These are phyloP conservation scores for Todus mexicanus DNA, from an alignment of 2,797 vertebrate genomes.

Conservation along the genomic window DNA sequence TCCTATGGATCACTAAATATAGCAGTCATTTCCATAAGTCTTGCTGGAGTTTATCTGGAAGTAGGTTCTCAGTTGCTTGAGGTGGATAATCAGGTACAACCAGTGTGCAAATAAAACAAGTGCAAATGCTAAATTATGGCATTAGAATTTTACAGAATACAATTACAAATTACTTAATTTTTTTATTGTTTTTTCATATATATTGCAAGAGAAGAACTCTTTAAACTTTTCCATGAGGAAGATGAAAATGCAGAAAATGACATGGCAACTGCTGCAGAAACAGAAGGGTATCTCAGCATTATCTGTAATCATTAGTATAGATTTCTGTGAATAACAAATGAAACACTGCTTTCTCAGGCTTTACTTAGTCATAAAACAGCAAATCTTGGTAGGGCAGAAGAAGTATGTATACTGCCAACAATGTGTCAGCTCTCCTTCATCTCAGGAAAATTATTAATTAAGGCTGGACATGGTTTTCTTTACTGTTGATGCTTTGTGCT, in stretches of 20 bases:
- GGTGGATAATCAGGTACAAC: conserved; percentile 1
- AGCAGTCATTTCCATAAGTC: not conserved
- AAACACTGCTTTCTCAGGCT: not conserved
- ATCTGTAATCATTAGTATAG: not conserved
- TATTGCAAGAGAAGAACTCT: not conserved
- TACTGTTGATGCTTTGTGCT: not conserved
- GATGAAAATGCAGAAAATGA: not conserved
- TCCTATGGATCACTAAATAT: not conserved
- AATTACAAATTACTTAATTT: not conserved
- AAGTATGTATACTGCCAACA: not conserved
- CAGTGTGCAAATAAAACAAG: not conserved
- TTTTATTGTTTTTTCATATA: no score
- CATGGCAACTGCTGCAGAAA: not conserved
- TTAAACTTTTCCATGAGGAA: not conserved
- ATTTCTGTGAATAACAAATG: not conserved
- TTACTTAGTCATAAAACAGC: not conserved
- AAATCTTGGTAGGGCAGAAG: not conserved
- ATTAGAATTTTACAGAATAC: not conserved
- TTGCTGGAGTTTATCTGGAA: conserved; percentile 11
- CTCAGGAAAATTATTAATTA: not conserved
- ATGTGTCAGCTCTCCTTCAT: not conserved
- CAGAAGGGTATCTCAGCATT: not conserved
- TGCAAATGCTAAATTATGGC: not conserved
- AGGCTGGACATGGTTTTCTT: not conserved
- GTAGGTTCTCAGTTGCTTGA: not conserved